These are phyloP conservation scores for Mionectes macconnelli DNA, from an alignment of 2,113 vertebrate genomes.

Conservation along the genomic window DNA sequence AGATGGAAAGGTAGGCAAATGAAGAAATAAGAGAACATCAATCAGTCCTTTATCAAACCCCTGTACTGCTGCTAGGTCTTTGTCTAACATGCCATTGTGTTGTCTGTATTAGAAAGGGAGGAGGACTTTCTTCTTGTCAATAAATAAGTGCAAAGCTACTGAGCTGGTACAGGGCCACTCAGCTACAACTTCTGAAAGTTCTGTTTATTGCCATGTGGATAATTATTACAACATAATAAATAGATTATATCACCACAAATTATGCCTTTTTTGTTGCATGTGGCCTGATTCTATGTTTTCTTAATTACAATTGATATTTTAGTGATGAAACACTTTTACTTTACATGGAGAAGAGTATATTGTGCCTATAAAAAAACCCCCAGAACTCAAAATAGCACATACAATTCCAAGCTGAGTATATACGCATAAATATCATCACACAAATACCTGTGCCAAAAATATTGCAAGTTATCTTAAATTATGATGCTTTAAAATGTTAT, in stretches of 20 bases:
- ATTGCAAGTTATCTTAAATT: background rate
- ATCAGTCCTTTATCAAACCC: background rate
- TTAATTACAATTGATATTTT: background rate
- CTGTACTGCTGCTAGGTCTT: background rate
- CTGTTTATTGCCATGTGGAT: background rate
- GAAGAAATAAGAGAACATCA: slow-evolving; percentile 39
- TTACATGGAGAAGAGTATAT: background rate
- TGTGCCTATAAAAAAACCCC: background rate
- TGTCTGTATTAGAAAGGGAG: background rate
- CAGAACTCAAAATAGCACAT: background rate
- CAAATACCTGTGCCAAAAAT: background rate
- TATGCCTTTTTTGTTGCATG: background rate
- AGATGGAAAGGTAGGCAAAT: slow-evolving; percentile 37
- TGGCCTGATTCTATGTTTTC: background rate
- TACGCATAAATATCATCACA: background rate
- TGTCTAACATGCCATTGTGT: background rate
- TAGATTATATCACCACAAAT: background rate
- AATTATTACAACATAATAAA: background rate
- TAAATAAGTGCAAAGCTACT: background rate
- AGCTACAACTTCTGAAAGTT: background rate
- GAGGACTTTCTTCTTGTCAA: background rate
- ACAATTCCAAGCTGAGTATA: background rate
- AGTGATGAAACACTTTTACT: background rate
- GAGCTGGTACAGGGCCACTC: background rate
- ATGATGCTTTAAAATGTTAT: background rate